These are phyloP conservation scores for Lepidothrix coronata DNA, from an alignment of 2,113 vertebrate species.

Conservation along the genomic window DNA sequence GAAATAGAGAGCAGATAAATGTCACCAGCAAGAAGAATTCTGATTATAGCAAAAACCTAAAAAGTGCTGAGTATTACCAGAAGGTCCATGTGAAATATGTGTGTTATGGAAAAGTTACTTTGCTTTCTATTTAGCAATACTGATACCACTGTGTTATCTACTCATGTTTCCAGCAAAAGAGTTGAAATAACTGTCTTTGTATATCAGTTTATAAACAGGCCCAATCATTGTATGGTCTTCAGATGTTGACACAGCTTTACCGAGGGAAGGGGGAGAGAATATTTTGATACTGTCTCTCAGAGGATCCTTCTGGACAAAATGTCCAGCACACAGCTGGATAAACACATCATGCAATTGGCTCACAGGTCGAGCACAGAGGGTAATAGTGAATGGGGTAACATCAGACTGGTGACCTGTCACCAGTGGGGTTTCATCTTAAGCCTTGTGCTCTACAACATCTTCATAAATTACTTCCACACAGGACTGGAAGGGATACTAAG, in stretches of 20 bases:
- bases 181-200: neutral
- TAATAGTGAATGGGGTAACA: neutral
- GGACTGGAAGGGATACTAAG: neutral
- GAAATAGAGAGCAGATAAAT: slow-evolving; percentile 50
- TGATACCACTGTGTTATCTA: neutral
- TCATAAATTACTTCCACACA: neutral
- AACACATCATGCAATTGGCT: neutral
- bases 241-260: neutral
- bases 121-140: neutral
- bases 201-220: neutral
- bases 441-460: neutral
- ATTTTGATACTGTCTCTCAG: neutral
- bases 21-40: neutral
- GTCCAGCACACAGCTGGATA: neutral
- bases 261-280: rapidly evolving
- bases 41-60: neutral
- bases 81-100: neutral
- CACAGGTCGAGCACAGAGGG: neutral
- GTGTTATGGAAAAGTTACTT: neutral
- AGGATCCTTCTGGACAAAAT: neutral
- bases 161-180: neutral
- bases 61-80: neutral
- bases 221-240: neutral
- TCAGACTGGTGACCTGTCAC: neutral
- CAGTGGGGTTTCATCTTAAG: neutral